Percentiles rank a stretch among this genome's conserved stretches.
Evolutionary conservation across 2,888 invertebrate species (phyloP).

Genomic region (Drosophila buzzatii): DNA sequence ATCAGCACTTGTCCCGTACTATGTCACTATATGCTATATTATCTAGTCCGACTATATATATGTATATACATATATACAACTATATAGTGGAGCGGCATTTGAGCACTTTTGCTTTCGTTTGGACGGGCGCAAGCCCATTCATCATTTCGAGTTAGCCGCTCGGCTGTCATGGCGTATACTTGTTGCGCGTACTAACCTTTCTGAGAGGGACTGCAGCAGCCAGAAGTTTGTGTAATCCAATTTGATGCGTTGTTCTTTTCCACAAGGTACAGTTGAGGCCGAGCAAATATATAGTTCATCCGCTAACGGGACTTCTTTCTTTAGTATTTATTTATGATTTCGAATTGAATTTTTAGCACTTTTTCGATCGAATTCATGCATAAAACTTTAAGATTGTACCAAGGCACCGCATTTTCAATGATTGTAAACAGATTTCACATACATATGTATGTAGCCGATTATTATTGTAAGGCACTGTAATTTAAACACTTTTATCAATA

Average conservation of each 20-base stretch:
- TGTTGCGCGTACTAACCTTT: slow-evolving; percentile 67
- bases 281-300: slow-evolving; percentile 29
- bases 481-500: slow-evolving; percentile 49
- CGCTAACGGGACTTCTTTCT: slow-evolving; percentile 14
- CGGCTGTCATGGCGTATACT: slow-evolving; percentile 26
- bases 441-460: slow-evolving; percentile 20
- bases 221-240: slow-evolving; percentile 76
- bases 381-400: slow-evolving; percentile 56
- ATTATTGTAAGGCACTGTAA: slow-evolving; percentile 52
- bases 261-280: slow-evolving; percentile 37
- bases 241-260: slow-evolving; percentile 57
- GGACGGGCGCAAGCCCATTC: slow-evolving; percentile 32
- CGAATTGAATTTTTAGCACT: slow-evolving; percentile 30
- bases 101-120: slow-evolving; percentile 67
- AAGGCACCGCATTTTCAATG: slow-evolving; percentile 69
- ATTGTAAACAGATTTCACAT: slow-evolving; percentile 29
- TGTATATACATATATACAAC: slow-evolving; percentile 1
- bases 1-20: slow-evolving; percentile 33
- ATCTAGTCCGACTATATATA: slow-evolving; percentile 21
- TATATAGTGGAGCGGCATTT: slow-evolving; percentile 30
- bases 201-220: slow-evolving; percentile 72
- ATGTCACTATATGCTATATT: slow-evolving; percentile 20
- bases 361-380: slow-evolving; percentile 42
- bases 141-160: slow-evolving; percentile 20
- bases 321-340: slow-evolving; percentile 3